phyloP scores from a whole-genome alignment of 2,113 vertebrate genomes.

The Nyctibius bracteatus region DNA sequence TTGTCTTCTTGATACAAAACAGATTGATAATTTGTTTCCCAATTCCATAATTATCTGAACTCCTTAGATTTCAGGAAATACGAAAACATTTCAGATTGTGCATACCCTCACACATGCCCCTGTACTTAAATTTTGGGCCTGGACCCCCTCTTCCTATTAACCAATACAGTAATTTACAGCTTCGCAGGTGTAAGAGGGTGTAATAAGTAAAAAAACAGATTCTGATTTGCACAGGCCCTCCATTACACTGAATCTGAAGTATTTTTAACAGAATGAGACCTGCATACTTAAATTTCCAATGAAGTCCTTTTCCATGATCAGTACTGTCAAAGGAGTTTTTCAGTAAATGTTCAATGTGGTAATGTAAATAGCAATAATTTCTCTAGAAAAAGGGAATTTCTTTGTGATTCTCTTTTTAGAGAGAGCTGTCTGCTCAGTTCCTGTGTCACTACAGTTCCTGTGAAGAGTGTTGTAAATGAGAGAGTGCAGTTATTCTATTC shows the following conservation, averaged over 20 bases:
- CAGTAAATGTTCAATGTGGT: neutral
- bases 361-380: neutral
- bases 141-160: neutral
- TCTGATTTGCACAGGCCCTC: neutral
- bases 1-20: conserved; percentile 25
- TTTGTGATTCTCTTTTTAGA: neutral
- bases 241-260: neutral
- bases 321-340: neutral
- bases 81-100: neutral
- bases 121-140: neutral
- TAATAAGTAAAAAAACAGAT: neutral
- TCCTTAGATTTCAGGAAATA: neutral
- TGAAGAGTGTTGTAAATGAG: neutral
- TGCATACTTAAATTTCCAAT: neutral
- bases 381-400: neutral
- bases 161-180: neutral
- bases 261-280: neutral
- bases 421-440: neutral
- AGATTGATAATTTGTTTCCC: neutral
- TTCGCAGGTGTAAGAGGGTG: neutral
- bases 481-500: neutral
- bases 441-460: neutral
- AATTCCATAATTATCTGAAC: neutral
- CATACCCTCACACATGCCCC: neutral
- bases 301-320: neutral